A percentile compares a stretch with the other conserved stretches of the same genome.
These are phyloP conservation scores for Schrankia costaestrigalis DNA, from an alignment of 2,888 invertebrate species.

Conservation along the genomic window DNA sequence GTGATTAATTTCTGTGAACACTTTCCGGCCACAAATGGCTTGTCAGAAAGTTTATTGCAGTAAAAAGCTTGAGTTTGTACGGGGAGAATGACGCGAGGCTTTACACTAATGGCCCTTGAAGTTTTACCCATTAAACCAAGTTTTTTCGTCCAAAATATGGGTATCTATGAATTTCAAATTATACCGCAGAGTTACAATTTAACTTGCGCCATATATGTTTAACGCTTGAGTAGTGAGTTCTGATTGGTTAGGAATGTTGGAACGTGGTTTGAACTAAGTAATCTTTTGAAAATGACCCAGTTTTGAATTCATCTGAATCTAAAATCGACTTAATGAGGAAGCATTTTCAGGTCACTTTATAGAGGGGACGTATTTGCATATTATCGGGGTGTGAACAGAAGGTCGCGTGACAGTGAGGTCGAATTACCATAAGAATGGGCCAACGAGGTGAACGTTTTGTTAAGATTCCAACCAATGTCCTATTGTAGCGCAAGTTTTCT, in stretches of 20 bases:
- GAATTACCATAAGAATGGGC: conserved; percentile 75
- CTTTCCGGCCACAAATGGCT: conserved; percentile 70
- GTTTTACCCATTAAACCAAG: conserved; percentile 60
- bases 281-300: conserved; percentile 20
- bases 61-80: conserved; percentile 68
- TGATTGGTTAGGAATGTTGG: background rate
- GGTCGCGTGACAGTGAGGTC: conserved; percentile 69
- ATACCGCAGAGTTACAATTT: conserved; percentile 5
- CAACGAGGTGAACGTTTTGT: conserved; percentile 70
- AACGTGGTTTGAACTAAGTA: conserved; percentile 1
- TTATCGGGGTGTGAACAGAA: conserved; percentile 76
- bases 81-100: conserved; percentile 65
- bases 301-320: conserved; percentile 46
- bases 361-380: conserved; percentile 70
- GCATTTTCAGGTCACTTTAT: conserved; percentile 71
- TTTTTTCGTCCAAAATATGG: conserved; percentile 45
- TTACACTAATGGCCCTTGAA: conserved; percentile 67
- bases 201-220: conserved; percentile 1
- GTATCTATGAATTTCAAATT: conserved; percentile 35
- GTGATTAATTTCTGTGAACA: conserved; percentile 71
- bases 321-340: conserved; percentile 61
- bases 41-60: conserved; percentile 76
- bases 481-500: conserved; percentile 55
- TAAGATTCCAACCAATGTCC: conserved; percentile 59
- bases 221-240: background rate